A percentile compares a stretch with the other conserved stretches of the same genome.
Conservation (phyloP, 2,113 vertebrate genomes). For the Lethenteron camtschaticum region DNA sequence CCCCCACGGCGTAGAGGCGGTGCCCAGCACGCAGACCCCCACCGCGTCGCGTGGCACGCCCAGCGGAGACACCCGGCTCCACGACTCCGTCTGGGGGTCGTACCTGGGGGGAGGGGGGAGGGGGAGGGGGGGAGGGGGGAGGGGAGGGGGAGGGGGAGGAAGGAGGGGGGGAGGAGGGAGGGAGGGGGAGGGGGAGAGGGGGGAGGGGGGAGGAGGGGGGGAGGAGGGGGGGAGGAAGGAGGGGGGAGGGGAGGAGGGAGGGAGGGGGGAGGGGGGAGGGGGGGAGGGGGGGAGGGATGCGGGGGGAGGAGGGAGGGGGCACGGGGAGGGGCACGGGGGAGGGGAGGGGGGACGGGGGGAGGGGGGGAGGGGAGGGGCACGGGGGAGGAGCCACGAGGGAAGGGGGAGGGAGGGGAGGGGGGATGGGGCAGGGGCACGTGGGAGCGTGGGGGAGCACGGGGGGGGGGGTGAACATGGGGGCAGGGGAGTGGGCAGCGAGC, state of each 20-base stretch:
- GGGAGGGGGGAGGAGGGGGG: neutral
- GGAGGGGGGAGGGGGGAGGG: neutral
- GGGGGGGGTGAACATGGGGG: no score
- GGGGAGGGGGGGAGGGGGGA: neutral
- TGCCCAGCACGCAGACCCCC: slow-evolving; percentile 40
- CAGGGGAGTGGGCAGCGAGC: no score
- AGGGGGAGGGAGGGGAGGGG: neutral
- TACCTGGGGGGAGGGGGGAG: slow-evolving; percentile 17
- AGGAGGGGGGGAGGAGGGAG: neutral
- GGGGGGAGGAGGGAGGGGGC: neutral
- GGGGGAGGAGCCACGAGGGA: neutral
- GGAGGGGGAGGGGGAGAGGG: neutral
- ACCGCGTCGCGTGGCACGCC: slow-evolving; percentile 41
- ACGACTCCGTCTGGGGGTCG: slow-evolving; percentile 40
- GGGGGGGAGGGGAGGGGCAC: neutral
- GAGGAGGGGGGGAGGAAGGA: neutral
- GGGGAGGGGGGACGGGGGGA: neutral
- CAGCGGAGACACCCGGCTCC: slow-evolving; percentile 38
- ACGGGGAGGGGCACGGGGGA: no score
- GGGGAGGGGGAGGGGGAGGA: neutral
- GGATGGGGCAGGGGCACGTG: neutral
- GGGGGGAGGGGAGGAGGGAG: neutral
- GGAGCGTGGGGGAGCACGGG: no score
- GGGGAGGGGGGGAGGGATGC: neutral
- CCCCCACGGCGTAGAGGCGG: slow-evolving; percentile 34